Evolutionary conservation across 23 tunicate species (phyloP), one percentile per base, ranked within the genome.

Genomic region (Ciona savignyi): DNA sequence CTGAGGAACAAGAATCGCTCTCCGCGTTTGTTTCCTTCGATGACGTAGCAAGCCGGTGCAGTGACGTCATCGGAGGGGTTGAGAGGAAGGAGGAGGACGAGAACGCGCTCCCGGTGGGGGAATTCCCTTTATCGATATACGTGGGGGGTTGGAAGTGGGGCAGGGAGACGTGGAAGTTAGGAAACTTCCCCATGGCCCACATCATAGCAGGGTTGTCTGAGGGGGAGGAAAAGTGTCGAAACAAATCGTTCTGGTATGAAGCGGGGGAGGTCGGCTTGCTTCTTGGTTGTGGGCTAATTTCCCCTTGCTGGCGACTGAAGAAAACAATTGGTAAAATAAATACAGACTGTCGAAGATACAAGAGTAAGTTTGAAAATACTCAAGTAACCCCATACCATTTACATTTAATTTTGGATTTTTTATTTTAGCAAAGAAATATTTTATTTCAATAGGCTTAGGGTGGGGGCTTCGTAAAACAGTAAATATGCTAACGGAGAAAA

Each of bases 131-230:
- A n/a, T 68, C 48, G 3, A 51, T 0, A 22, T 22, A 23, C 15
- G 29, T 6, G 32, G 69, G 62, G 9, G n/a, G n/a, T n/a, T 29
- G 29, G 51, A 51, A 78, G 42, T 42, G 29, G 3, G 82, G 62
- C 22, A 78, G 69, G 63, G 29, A 31, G 25, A 80, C 25, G 62
- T 71, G 62, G 33, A 71, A 31, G 25, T 71, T 80, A 65, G 70
- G 71, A 42, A 80, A 71, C 29, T 80, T 80, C 20, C 73, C 70
- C 11, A 27, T 21, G 23, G 67, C 4, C 82, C 82, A 78, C n/a
- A 68, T 23, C 49, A 78, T 27, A 3, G 30, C 67, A 2, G 69
- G 28, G 3, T 23, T 60, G 20, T 76, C 60, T 24, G 71, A 62
- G 25, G 63, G 75, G 27, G 71, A 63, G 2, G 77, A 63, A 35